Base-by-base conservation (phyloP, 2,113 vertebrate species). In the Pleuronectes platessa region DNA sequence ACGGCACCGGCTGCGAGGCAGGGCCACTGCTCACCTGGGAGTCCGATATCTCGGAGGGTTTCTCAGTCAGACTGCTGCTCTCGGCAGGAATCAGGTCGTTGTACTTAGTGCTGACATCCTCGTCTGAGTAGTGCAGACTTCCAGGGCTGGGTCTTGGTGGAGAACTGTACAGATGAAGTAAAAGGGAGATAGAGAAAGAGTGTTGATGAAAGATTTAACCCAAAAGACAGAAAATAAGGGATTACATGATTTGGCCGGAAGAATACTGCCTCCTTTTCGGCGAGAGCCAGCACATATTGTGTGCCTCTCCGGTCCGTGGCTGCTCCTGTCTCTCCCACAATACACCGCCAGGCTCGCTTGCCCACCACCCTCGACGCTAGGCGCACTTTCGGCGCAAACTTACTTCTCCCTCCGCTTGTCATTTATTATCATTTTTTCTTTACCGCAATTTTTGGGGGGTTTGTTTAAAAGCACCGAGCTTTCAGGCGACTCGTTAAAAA, bases 1-100 rank as follows among this genome's bases (percentile, higher is more conserved):
- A 13, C 24, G 70, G 68, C 42, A 24, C 12, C 1, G 64, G 51
- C 54, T 5, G 21, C 14, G 26, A 49, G 77, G 68, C 61, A 74
- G 71, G 26, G 24, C 74, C 64, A 45, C 35, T 3, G 65, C 90
- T 90, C 90, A 98, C 98, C 98, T 99, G 97, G 6, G 98, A 99
- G 91, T 99, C 98, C 0, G 97, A 99, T 88, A 99, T 93, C 90
- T 99, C 98, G 0, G 98, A 98, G 72, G 98, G 98, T 81, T 99
- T 99, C 93, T 99, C 98, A 0, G 97, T 99, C 78, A 99, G 94
- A 82, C 98, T 99, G 94, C 97, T 97, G 95, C 97, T 99, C 93
- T 99, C 98, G 0, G 97, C 97, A 0, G 97, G 97, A 90, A 98
- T 97, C 87, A 99, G 95, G 92, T 99, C 98, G 0, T 99, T 99